Base-by-base conservation (phyloP, 1,140 invertebrate species). In the Panagrolaimus sp. region DNA sequence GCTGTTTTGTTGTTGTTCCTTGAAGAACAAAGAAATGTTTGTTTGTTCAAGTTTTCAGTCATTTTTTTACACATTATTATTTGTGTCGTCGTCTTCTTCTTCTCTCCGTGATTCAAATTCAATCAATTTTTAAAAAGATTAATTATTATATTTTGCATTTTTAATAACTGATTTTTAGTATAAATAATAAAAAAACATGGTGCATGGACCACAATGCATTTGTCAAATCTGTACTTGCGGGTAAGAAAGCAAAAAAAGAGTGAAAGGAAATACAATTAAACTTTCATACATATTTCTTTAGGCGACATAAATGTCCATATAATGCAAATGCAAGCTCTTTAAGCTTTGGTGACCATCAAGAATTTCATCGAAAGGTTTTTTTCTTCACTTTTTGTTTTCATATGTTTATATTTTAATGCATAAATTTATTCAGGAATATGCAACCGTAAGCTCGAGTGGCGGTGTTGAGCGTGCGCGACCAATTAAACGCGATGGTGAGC, bases 181-280 rank as follows among this genome's bases (percentile, higher is more conserved):
- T 38, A 7, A 38, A 38, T 4, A 38, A 38, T 38, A 38, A 38
- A 38, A 4, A 38, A 38, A 38, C n/a, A 38, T 38, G 31, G 31
- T 38, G n/a, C 72, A 74, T 47, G 73, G 73, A 20, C 63, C 73
- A 20, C 73, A 74, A 53, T 74, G 73, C 51, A 75, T 74, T 63
- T 74, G 73, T 68, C 73, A 74, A 66, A 70, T 74, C n/a, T 74
- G 73, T 74, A 74, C 73, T n/a, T 74, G 73, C 65, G 73, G 73
- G 73, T 74, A 63, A 74, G 61, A 13, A 46, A 20, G n/a, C n/a
- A 23, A 20, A 14, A 46, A 4, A 63, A 23, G 1, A 23, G n/a
- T 23, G 0, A 65, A 13, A 38, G n/a, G n/a, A 11, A 44, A 1
- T 43, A 11, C 16, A 51, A 25, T 20, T 45, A 68, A 38, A 16